Conservation (phyloP, 2,888 invertebrate genomes). For the Microplitis manilae region DNA sequence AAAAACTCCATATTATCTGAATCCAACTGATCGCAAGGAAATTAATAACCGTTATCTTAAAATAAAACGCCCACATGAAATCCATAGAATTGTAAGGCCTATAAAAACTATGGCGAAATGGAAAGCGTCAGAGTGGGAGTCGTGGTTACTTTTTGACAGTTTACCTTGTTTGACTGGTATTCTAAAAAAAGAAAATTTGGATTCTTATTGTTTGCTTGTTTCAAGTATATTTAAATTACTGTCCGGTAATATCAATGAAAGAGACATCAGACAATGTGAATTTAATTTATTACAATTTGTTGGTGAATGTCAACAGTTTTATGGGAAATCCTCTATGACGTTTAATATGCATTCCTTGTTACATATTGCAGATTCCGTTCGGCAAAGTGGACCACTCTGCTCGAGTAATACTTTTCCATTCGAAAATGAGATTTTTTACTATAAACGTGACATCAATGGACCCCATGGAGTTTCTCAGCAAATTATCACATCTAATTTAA, state of each 20-base stretch:
- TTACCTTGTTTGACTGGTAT: slow-evolving; percentile 35
- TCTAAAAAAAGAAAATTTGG: slow-evolving; percentile 23
- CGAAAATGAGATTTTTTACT: slow-evolving; percentile 21
- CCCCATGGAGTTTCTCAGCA: slow-evolving; percentile 33
- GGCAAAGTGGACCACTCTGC: slow-evolving; percentile 38
- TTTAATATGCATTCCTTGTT: slow-evolving; percentile 36
- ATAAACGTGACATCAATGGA: slow-evolving; percentile 28
- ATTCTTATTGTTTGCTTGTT: slow-evolving; percentile 31
- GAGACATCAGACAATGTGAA: slow-evolving; percentile 28
- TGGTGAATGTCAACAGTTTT: slow-evolving; percentile 38
- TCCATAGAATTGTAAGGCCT: slow-evolving; percentile 22
- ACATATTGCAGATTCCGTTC: slow-evolving; percentile 29
- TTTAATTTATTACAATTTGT: slow-evolving; percentile 32
- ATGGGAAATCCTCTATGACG: slow-evolving; percentile 31
- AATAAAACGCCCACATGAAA: slow-evolving; percentile 38
- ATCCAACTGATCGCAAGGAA: slow-evolving; percentile 7
- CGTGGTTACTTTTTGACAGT: slow-evolving; percentile 34
- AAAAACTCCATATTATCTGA: slow-evolving; percentile 13
- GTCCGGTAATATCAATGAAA: slow-evolving; percentile 21
- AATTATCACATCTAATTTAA: slow-evolving; percentile 26
- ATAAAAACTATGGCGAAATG: slow-evolving; percentile 1
- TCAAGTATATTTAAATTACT: slow-evolving; percentile 23
- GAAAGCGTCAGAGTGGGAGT: slow-evolving; percentile 19
- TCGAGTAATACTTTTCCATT: slow-evolving; percentile 19
- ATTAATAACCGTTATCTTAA: slow-evolving; percentile 24